These are phyloP conservation scores for Leuciscus waleckii DNA, from an alignment of 2,797 vertebrate species.

Conservation along the genomic window DNA sequence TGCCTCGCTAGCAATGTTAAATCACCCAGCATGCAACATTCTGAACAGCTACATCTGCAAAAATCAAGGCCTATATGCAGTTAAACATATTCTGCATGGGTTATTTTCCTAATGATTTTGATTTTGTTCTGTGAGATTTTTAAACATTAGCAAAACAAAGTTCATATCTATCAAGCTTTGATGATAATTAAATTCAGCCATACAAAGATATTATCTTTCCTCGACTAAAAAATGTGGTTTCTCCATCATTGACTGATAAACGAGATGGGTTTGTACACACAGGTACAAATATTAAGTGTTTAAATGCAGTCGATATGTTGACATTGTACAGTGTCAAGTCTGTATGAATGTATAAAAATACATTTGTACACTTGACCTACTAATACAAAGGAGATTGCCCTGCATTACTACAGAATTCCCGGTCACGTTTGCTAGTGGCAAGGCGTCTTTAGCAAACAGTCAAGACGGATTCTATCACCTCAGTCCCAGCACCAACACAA, in stretches of 20 bases:
- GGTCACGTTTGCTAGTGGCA: neutral
- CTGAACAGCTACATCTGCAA: conserved; percentile 27
- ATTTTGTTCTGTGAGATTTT: neutral
- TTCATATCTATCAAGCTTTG: neutral
- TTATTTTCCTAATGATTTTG: neutral
- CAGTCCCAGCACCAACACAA: conserved; percentile 54
- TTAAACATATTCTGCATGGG: neutral
- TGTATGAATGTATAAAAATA: neutral
- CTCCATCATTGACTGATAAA: no score
- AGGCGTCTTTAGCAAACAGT: conserved; percentile 27
- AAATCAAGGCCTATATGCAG: conserved; percentile 4
- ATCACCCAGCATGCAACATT: conserved; percentile 65
- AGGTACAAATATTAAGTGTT: neutral
- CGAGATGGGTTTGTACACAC: neutral
- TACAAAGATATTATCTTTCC: neutral
- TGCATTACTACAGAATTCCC: neutral
- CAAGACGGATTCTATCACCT: conserved; percentile 75
- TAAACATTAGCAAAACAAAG: no score
- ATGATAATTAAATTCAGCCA: neutral
- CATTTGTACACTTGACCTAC: conserved; percentile 3
- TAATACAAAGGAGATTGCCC: neutral
- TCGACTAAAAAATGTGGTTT: no score
- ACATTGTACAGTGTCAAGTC: no score
- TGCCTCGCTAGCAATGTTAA: conserved; percentile 57
- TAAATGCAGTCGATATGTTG: neutral